Evolutionary conservation across 1,140 invertebrate genomes (phyloP).

Genomic region (Galleria mellonella): DNA sequence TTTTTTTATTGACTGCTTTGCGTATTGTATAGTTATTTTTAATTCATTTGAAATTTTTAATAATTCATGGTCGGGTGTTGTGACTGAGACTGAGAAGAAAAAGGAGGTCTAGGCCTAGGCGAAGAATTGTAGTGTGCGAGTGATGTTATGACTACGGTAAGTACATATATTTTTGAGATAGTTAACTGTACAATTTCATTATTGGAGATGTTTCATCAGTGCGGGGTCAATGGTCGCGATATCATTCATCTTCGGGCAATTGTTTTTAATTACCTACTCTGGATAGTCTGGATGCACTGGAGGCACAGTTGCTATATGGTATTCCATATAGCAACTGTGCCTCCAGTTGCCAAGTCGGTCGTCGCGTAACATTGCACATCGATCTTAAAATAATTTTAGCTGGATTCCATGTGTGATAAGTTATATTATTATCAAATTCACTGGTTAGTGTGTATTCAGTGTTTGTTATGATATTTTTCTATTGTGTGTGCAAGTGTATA

Average conservation of each 20-base stretch:
- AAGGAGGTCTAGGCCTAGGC: slow-evolving; percentile 19
- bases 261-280: slow-evolving; percentile 30
- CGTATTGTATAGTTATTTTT: no score
- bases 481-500: background rate
- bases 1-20: no score
- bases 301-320: slow-evolving; percentile 34
- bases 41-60: no score
- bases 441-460: background rate
- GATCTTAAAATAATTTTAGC: slow-evolving; percentile 2
- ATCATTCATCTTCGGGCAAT: slow-evolving; percentile 23
- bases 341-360: slow-evolving; percentile 53
- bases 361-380: slow-evolving; percentile 21
- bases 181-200: slow-evolving; percentile 8
- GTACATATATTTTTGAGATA: slow-evolving; percentile 19
- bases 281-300: slow-evolving; percentile 14
- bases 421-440: background rate
- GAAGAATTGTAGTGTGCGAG: slow-evolving; percentile 12
- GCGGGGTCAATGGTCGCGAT: slow-evolving; percentile 39
- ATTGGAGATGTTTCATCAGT: slow-evolving; percentile 15
- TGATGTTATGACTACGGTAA: slow-evolving; percentile 46
- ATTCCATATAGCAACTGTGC: no score
- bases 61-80: background rate
- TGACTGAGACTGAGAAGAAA: slow-evolving; percentile 5
- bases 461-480: background rate
- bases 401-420: background rate